A percentile compares a stretch with the other conserved stretches of the same genome.
phyloP scores from a whole-genome alignment of 2,888 invertebrate genomes.

The Aphidoletes aphidimyza region DNA sequence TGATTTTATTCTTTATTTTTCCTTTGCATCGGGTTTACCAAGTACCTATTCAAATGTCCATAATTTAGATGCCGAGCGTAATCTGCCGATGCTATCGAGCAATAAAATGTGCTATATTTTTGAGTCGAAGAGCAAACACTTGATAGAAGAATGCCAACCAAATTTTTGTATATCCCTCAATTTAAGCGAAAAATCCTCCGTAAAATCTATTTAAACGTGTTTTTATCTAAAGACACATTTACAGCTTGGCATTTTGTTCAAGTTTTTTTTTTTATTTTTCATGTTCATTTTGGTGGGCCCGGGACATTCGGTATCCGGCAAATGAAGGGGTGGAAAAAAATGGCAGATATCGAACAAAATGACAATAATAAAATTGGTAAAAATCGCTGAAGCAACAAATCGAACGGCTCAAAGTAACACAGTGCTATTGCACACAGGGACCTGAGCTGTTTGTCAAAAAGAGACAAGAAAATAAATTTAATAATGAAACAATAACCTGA shows the following conservation, averaged over 20 bases:
- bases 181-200: not conserved
- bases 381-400: not conserved
- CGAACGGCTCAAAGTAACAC: not conserved
- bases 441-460: not conserved
- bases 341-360: not conserved
- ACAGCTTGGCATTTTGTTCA: not conserved
- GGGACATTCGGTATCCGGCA: too few relatives aligned
- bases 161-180: not conserved
- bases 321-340: not conserved
- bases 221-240: constrained; percentile 17
- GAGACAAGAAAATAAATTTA: constrained; percentile 7
- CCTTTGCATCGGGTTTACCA: not conserved
- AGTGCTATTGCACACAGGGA: too few relatives aligned
- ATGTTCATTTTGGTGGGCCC: not conserved
- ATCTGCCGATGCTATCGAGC: not conserved
- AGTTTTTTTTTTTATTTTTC: not conserved
- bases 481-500: constrained; percentile 20
- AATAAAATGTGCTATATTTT: not conserved
- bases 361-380: too few relatives aligned
- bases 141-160: not conserved
- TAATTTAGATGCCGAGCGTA: not conserved
- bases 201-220: not conserved
- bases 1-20: not conserved
- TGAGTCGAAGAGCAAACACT: not conserved
- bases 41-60: not conserved